Conservation (phyloP, 2,888 invertebrate genomes). For the Pseudococcus jackbeardsleyi region DNA sequence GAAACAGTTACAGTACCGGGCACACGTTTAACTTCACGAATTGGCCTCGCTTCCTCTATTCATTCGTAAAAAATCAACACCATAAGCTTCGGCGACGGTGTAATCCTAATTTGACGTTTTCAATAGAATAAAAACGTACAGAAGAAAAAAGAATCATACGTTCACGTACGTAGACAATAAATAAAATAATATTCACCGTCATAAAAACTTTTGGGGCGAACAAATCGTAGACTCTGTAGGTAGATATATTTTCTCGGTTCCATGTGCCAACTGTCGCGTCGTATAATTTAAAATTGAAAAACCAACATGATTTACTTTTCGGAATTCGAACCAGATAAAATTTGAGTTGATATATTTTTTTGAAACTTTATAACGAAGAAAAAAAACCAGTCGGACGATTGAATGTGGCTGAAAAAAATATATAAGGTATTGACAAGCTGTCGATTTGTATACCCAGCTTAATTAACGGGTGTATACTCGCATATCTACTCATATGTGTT, state of each 20-base stretch:
- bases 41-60: background rate
- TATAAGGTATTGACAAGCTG: constrained; percentile 20
- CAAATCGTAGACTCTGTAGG: too few species aligned
- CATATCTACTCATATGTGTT: background rate
- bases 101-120: background rate
- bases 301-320: too few species aligned
- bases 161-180: background rate
- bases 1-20: background rate
- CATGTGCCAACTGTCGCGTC: too few species aligned
- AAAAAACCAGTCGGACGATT: background rate
- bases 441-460: background rate
- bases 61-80: background rate
- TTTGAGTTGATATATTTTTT: too few species aligned
- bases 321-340: background rate
- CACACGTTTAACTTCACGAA: constrained; percentile 27
- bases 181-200: background rate
- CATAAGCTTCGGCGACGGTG: background rate
- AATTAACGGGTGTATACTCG: background rate
- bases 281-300: too few species aligned
- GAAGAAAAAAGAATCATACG: background rate
- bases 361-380: background rate
- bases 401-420: background rate
- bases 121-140: background rate
- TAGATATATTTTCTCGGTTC: too few species aligned
- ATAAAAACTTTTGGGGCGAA: too few species aligned